These are phyloP conservation scores for Drymonia ruficornis DNA, from an alignment of 2,888 invertebrate genomes.

Conservation along the genomic window DNA sequence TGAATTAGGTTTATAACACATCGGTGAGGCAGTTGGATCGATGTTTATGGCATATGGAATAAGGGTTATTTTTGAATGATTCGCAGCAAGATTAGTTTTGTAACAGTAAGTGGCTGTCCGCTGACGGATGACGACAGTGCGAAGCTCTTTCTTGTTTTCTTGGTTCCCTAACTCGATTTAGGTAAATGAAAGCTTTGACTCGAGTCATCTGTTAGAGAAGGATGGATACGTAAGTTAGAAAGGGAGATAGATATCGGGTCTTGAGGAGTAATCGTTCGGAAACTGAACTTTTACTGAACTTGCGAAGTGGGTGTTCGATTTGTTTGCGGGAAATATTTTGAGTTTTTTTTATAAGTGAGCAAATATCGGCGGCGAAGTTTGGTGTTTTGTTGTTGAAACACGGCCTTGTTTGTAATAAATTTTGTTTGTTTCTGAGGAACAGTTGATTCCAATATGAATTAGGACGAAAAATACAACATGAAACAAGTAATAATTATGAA, in stretches of 20 bases:
- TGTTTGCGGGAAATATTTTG: conserved; percentile 12
- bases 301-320: conserved; percentile 26
- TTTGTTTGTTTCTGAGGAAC: neutral
- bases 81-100: conserved; percentile 31
- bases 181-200: conserved; percentile 64
- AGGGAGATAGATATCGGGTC: conserved; percentile 16
- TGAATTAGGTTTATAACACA: conserved; percentile 17
- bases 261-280: conserved; percentile 43
- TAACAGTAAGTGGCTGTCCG: conserved; percentile 57
- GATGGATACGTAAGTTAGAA: conserved; percentile 17
- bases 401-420: neutral
- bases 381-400: conserved; percentile 6
- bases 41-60: conserved; percentile 26
- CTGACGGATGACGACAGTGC: conserved; percentile 71
- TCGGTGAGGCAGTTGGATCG: conserved; percentile 17
- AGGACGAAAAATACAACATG: neutral
- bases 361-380: neutral
- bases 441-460: neutral
- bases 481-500: too few relatives aligned
- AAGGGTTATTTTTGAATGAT: conserved; percentile 37
- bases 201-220: conserved; percentile 49
- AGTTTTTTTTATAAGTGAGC: conserved; percentile 8
- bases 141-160: conserved; percentile 72
- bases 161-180: conserved; percentile 71
- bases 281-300: conserved; percentile 40